These are phyloP conservation scores for Muntiacus muntjak DNA, from an alignment of 2,113 vertebrate genomes.

Conservation along the genomic window DNA sequence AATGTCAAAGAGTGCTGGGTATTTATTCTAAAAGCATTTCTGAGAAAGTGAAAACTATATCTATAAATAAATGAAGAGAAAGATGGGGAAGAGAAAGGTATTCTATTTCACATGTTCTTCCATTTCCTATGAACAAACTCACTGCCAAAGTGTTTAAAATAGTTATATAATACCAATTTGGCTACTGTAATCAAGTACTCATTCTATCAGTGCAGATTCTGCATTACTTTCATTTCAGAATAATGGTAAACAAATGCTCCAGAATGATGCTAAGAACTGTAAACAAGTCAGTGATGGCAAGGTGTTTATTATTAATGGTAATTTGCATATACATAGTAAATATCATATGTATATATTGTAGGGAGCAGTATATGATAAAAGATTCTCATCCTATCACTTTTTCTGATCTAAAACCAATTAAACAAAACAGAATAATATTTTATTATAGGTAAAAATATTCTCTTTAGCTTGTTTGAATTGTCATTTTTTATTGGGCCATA, in stretches of 20 bases:
- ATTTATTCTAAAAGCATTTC: conserved; percentile 53
- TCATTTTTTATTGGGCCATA: neutral
- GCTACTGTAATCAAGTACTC: neutral
- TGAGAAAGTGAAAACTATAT: neutral
- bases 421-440: neutral
- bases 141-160: neutral
- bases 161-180: neutral
- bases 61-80: conserved; percentile 53
- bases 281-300: neutral
- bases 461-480: neutral
- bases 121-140: neutral
- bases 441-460: neutral
- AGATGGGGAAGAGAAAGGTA: neutral
- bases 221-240: neutral
- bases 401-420: neutral
- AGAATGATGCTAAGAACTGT: neutral
- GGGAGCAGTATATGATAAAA: neutral
- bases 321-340: neutral
- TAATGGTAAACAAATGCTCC: neutral
- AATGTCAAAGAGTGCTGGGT: neutral
- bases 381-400: neutral
- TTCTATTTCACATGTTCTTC: neutral
- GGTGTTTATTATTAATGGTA: neutral
- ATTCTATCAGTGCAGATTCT: neutral
- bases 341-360: neutral